Percentiles rank a stretch among this genome's conserved stretches.
phyloP scores from a whole-genome alignment of 2,113 vertebrate species.

The Alectura lathami region DNA sequence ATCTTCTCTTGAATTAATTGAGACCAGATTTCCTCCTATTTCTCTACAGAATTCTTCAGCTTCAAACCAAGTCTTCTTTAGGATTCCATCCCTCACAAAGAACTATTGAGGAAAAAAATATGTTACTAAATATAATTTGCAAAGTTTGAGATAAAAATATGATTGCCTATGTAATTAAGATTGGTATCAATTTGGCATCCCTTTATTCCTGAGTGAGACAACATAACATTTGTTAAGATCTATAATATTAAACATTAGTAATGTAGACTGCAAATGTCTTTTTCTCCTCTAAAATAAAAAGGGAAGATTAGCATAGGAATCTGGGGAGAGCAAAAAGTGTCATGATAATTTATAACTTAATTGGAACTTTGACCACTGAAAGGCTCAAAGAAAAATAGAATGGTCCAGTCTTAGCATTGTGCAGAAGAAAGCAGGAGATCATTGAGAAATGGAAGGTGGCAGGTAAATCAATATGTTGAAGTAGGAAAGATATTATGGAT shows the following conservation, averaged over 20 bases:
- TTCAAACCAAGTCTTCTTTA: slow-evolving; percentile 87
- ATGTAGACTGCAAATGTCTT: not conserved
- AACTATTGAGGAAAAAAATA: slow-evolving; percentile 46
- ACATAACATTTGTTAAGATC: not conserved
- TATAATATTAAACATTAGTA: not conserved
- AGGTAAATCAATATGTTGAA: not conserved
- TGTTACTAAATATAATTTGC: not conserved
- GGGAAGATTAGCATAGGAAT: not conserved
- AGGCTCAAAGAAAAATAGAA: not conserved
- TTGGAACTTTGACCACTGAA: not conserved
- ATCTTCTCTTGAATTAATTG: slow-evolving; percentile 78
- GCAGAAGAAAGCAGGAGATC: not conserved
- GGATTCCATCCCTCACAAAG: slow-evolving; percentile 57
- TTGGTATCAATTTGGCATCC: not conserved
- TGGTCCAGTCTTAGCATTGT: not conserved
- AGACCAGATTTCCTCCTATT: slow-evolving; percentile 85
- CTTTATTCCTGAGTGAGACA: not conserved
- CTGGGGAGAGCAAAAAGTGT: not conserved
- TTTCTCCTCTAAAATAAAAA: not conserved
- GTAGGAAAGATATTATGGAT: not conserved
- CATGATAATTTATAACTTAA: not conserved
- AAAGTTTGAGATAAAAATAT: not conserved
- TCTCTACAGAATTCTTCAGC: slow-evolving; percentile 84
- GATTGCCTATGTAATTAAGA: not conserved
- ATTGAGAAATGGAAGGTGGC: not conserved